Base-by-base conservation (phyloP, 1,140 invertebrate genomes). In the Drosophila quadrilineata region DNA sequence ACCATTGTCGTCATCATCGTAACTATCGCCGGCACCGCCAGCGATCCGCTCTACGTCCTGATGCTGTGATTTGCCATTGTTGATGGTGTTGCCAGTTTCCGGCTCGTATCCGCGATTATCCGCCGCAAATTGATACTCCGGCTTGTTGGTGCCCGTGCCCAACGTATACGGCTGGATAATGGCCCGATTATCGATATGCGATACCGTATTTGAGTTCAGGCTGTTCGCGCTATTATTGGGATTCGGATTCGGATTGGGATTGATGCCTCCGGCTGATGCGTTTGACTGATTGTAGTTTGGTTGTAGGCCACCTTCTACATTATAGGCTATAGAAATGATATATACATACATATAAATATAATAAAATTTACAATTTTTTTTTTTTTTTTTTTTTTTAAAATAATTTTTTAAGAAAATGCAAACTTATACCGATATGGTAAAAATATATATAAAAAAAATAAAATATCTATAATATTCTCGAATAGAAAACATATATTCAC, bases 291-390 rank as follows among this genome's bases (percentile, higher is more conserved):
- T 92, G 93, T 93, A 93, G 94, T 94, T 92, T 92, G 92, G 91
- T 93, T 92, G 91, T 94, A 79, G 76, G 67, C 87, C 93, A 92
- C 92, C 93, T 92, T 94, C 94, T 94, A 95, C 75, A 85, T 80
- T 85, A 85, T 87, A 86, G 75, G 71, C 80, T 85, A 16, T n/a
- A 0, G 14, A 19, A 0, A 10, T 1, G 9, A 22, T 31, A 56
- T 29, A 57, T 16, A n/a, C 3, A 36, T 26, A 22, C 2, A 22
- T 0, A n/a, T n/a, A n/a, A n/a, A n/a, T n/a, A n/a, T n/a, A n/a
- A n/a, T n/a, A n/a, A n/a, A n/a, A n/a, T n/a, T n/a, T n/a, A n/a
- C n/a, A n/a, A n/a, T n/a, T n/a, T n/a, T n/a, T n/a, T n/a, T n/a
- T n/a, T n/a, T n/a, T n/a, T n/a, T n/a, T n/a, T n/a, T n/a, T n/a